Percentiles rank a stretch among this genome's conserved stretches.
These are phyloP conservation scores for Diplodus sargus DNA, from an alignment of 2,797 vertebrate genomes.

Conservation along the genomic window DNA sequence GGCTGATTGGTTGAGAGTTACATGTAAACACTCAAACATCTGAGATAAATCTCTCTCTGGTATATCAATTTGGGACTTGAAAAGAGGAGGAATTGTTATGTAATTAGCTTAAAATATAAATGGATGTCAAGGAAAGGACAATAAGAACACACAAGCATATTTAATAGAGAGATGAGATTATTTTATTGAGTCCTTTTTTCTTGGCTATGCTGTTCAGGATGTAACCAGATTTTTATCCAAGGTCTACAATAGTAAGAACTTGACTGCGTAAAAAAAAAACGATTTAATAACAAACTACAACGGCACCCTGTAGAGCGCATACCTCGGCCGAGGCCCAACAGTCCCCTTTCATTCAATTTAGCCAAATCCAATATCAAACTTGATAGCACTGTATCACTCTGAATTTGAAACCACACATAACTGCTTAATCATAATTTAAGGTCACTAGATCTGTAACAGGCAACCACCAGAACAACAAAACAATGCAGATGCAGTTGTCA, in stretches of 20 bases:
- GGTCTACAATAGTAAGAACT: neutral
- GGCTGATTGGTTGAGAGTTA: conserved; percentile 26
- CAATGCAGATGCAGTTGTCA: too few relatives aligned
- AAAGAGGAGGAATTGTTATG: conserved; percentile 40
- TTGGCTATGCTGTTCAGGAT: neutral
- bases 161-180: neutral
- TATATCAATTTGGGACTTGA: conserved; percentile 33
- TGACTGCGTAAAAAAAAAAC: too few relatives aligned
- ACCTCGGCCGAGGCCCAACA: too few relatives aligned
- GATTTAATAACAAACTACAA: too few relatives aligned
- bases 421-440: too few relatives aligned
- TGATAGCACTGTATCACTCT: too few relatives aligned
- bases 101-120: conserved; percentile 37
- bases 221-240: conserved; percentile 27
- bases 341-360: too few relatives aligned
- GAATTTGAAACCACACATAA: too few relatives aligned
- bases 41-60: neutral
- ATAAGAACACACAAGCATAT: neutral
- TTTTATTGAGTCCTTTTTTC: neutral
- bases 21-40: neutral
- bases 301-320: too few relatives aligned
- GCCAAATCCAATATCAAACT: too few relatives aligned
- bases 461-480: too few relatives aligned
- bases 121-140: conserved; percentile 23
- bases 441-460: too few relatives aligned